Conservation (phyloP, 2,797 vertebrate genomes). For the Poeciliopsis infans region DNA sequence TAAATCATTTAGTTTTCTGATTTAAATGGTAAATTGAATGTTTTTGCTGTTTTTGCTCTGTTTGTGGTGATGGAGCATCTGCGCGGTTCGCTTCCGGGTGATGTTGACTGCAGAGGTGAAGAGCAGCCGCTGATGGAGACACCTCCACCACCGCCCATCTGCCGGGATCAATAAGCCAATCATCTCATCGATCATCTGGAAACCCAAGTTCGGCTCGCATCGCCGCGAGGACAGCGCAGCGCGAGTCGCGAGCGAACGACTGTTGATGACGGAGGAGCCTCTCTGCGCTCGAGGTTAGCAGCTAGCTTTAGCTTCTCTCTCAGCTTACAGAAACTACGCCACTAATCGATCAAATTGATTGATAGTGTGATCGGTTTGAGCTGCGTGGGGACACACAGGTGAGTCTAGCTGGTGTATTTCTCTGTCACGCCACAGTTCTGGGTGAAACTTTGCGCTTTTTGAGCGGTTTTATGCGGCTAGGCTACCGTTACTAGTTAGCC, state of each 20-base stretch:
- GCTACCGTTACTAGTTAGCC: slow-evolving; percentile 34
- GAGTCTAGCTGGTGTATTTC: fast-evolving
- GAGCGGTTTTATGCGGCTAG: slow-evolving; percentile 30
- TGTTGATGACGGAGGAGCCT: slow-evolving; percentile 60
- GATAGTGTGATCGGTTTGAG: fast-evolving
- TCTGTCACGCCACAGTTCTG: fast-evolving
- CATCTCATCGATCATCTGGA: not conserved
- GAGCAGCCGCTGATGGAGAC: slow-evolving; percentile 34
- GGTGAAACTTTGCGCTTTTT: not conserved
- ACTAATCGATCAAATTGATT: not conserved
- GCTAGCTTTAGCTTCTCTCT: slow-evolving; percentile 62
- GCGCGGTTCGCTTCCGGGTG: slow-evolving; percentile 67
- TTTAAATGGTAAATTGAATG: not conserved
- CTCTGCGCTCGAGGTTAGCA: slow-evolving; percentile 71
- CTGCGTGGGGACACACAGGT: fast-evolving
- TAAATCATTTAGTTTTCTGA: not conserved
- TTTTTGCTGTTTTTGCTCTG: not conserved
- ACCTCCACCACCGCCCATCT: slow-evolving; percentile 19
- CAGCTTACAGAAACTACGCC: slow-evolving; percentile 2
- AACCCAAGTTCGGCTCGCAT: not conserved
- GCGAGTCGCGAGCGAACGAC: slow-evolving; percentile 29
- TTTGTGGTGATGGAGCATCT: not conserved
- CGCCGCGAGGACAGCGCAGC: slow-evolving; percentile 9
- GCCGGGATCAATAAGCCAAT: not conserved
- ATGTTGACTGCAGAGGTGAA: slow-evolving; percentile 60